Evolutionary conservation across 2,113 vertebrate genomes (phyloP).

Genomic region (Micromys minutus): DNA sequence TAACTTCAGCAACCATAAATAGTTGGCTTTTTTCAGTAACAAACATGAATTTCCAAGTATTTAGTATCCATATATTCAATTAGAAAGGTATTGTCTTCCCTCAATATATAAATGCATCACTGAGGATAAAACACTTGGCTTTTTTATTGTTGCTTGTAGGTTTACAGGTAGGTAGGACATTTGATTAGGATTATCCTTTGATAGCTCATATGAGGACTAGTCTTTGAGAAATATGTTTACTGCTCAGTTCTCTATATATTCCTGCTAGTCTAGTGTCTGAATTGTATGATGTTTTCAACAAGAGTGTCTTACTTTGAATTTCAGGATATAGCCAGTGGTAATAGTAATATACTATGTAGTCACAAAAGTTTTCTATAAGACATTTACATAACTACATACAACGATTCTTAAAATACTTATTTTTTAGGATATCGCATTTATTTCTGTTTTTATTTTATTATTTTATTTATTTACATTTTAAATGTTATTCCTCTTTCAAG

Average conservation of each 20-base stretch:
- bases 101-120: neutral
- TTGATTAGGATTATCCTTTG: neutral
- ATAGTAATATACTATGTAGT: neutral
- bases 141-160: neutral
- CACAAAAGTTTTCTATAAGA: neutral
- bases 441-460: too few species aligned
- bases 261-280: neutral
- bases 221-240: neutral
- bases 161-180: neutral
- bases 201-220: neutral
- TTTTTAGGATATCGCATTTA: too few species aligned
- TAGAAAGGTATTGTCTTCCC: neutral
- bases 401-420: slow-evolving; percentile 55
- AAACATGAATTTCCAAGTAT: neutral
- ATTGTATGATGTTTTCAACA: neutral
- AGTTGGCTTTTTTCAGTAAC: neutral
- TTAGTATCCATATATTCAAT: neutral
- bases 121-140: neutral
- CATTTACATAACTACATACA: neutral
- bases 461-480: too few species aligned
- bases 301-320: neutral
- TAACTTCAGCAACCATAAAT: neutral
- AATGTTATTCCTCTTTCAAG: too few species aligned
- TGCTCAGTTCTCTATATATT: neutral
- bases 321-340: neutral